Base-by-base conservation (phyloP, 92 coral and sea anemone genomes). In the Montipora capitata region DNA sequence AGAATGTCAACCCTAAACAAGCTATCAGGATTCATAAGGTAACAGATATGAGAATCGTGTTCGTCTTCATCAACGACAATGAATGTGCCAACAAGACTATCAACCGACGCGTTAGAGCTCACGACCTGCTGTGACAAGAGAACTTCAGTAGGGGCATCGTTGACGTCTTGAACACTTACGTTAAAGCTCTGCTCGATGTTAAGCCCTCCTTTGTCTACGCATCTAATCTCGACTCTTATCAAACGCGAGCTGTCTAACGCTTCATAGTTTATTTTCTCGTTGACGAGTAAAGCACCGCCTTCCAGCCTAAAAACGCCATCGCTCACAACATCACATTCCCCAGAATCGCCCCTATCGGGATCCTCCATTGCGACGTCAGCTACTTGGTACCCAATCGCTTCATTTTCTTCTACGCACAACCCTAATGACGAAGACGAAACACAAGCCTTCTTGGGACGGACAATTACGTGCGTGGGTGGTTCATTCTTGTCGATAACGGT, bases 21-120 rank as follows among this genome's bases (percentile, higher is more conserved):
- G 78, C 94, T 93, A 61, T 86, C 92, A 2, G 84, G 88, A 57
- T 90, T 78, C 62, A 93, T 49, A 11, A 93, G 92, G 40, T 44
- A 59, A 27, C 96, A 93, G 40, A 8, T 3, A 76, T 93, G 96
- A 10, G 68, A 61, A 38, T 93, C 94, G 9, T 40, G 67, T 40
- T 43, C 49, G 74, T 93, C 96, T 84, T 93, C 96, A 56, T 93
- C 96, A 1, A 64, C 59, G 40, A 89, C 90, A 43, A 74, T 66
- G n/a, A 93, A 76, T 42, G 78, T 91, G 77, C 94, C 96, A 13
- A 93, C 88, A 1, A 93, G 94, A 77, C 94, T 91, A 12, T 74
- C 90, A 18, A 87, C 74, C 10, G 94, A 81, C 0, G 94, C 94
- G 66, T 64, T 91, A 20, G 92, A 86, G 42, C 92, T 91, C 12